Evolutionary conservation across 37 sponge, comb jelly and placozoan genomes (phyloP), one percentile per base, ranked within the genome.

Genomic region (Agelas oroides): DNA sequence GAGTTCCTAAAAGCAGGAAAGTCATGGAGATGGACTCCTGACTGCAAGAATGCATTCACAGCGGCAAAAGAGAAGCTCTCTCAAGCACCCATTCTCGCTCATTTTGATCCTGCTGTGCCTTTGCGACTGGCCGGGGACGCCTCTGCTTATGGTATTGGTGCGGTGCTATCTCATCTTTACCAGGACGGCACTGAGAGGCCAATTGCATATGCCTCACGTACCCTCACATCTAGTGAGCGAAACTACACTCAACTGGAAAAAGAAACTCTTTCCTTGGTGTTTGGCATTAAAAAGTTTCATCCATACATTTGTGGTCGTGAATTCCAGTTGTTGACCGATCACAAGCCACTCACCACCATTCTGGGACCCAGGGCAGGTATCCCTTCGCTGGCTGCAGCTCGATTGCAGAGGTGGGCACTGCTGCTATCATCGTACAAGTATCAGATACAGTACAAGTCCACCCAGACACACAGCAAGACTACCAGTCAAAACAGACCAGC

Each of bases 141-240:
- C 19, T 88, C 87, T 20, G 36, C 87, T 14, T 68, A 82, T 53
- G 89, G 82, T 6, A n/a, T 88, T 15, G 89, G 89, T 24, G 81
- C 83, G 2, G 83, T 88, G 20, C 17, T 88, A 31, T 88, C 89
- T 17, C 89, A 82, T 53, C 32, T 65, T 11, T 25, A 57, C 27
- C 83, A 75, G 13, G 71, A 86, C 54, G 86, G 86, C 5, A 37
- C 30, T 31, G 86, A 86, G 30, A 70, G 59, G 19, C 86, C 86
- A 3, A 56, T 86, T 39, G 86, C 86, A 21, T 86, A 57, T 53
- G 79, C 79, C 33, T 81, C 89, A 30, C 61, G 79, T 0, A 76
- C 77, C 0, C 37, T 76, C 32, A 57, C 77, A 17, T 1, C 32
- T 21, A 59, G 60, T 34, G 77, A 76, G 77, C 20, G 35, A 2